Evolutionary conservation across 1,140 invertebrate genomes (phyloP), one percentile per base, ranked within the genome.

Genomic region (Bombyx mori): DNA sequence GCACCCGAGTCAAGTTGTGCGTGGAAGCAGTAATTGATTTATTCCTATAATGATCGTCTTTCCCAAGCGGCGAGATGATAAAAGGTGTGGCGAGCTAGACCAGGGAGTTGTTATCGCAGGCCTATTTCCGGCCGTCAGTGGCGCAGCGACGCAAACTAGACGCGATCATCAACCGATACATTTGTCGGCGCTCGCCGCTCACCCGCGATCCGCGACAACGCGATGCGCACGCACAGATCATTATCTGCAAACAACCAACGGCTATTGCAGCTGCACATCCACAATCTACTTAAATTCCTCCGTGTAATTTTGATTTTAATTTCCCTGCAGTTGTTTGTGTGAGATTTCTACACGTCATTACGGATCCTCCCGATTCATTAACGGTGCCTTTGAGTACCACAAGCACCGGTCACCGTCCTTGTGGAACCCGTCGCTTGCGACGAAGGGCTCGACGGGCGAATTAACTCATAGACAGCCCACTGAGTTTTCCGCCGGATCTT

Each of bases 51-150:
- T 81, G 77, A 83, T 76, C 75, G 61, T 68, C 70, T 79, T 83
- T 81, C 73, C 63, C 79, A 73, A 75, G 71, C 76, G 69, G 71
- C 64, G 65, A 60, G 70, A 74, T 77, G 80, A 79, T 82, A 82
- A 82, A 47, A 77, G 76, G 68, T 72, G 71, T 73, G 64, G 71
- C 67, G 69, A 66, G 72, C 65, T 58, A 71, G 71, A 63, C 70
- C 71, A 75, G 76, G 73, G 75, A 85, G 76, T 83, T 77, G 75
- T 83, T 86, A 86, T 86, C 82, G 64, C 65, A 60, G 67, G 62
- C 75, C 73, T 82, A 84, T 86, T 86, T 86, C 82, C 82, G 82
- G 82, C 82, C 81, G 75, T 83, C 79, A 65, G 61, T 71, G 76
- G 80, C 76, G 72, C 71, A 62, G 68, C 72, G 66, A 61, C 65